These are phyloP conservation scores for Temnopleurus reevesii DNA, from an alignment of 53 echinoderm and acorn worm genomes.

Conservation along the genomic window DNA sequence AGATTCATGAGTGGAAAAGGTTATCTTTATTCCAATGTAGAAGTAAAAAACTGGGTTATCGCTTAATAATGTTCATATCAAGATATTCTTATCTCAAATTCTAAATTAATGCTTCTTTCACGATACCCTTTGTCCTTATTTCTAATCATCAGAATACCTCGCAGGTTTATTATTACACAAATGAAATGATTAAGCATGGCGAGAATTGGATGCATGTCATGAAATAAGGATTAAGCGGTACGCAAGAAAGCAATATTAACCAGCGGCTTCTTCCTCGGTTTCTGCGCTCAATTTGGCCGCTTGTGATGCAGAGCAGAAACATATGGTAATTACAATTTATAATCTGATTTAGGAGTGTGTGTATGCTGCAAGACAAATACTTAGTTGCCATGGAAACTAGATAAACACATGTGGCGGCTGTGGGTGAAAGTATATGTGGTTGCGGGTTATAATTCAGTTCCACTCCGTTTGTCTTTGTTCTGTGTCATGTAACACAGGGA, in stretches of 20 bases:
- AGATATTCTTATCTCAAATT: not conserved
- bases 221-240: not conserved
- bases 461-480: conserved; percentile 29
- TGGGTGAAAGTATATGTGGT: conserved; percentile 38
- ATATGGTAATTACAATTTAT: conserved; percentile 41
- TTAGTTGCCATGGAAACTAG: conserved; percentile 32
- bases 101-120: not conserved
- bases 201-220: not conserved
- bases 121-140: not conserved
- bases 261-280: not conserved
- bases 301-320: not conserved
- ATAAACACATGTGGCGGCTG: conserved; percentile 54
- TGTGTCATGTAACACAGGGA: conserved; percentile 41
- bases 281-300: not conserved
- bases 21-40: not conserved
- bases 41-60: not conserved
- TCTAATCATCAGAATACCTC: not conserved
- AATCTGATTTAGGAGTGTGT: conserved; percentile 52
- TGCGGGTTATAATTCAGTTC: conserved; percentile 12
- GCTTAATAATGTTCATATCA: not conserved
- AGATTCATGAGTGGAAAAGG: not conserved
- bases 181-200: not conserved
- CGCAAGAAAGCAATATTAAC: not conserved
- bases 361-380: conserved; percentile 22
- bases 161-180: not conserved